phyloP scores from a whole-genome alignment of 2,888 invertebrate genomes.

The Toxonevra muliebris region DNA sequence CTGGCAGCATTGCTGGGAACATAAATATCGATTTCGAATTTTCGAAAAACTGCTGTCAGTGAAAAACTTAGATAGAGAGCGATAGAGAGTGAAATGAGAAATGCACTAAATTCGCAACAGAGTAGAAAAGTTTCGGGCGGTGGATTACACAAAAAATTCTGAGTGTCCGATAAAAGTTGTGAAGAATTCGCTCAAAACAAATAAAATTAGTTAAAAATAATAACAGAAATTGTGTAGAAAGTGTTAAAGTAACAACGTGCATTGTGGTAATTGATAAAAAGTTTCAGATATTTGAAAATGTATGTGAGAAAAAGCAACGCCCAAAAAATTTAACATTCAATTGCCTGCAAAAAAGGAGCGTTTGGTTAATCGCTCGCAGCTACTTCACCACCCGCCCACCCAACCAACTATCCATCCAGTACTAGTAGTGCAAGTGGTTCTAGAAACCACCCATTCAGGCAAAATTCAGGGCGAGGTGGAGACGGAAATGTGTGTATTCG shows the following conservation, averaged over 20 bases:
- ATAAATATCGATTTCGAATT: constrained; percentile 30
- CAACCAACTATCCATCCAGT: not conserved
- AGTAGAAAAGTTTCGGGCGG: constrained; percentile 42
- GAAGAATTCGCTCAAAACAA: constrained; percentile 26
- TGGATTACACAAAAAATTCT: constrained; percentile 39
- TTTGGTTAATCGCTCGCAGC: constrained; percentile 15
- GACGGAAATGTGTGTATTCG: constrained; percentile 35
- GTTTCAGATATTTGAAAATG: not conserved
- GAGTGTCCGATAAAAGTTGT: constrained; percentile 30
- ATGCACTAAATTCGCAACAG: constrained; percentile 8
- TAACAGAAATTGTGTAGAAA: constrained; percentile 25
- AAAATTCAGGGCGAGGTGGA: constrained; percentile 29
- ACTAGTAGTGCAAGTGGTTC: constrained; percentile 6
- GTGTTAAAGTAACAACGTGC: constrained; percentile 21
- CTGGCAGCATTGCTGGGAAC: constrained; percentile 17
- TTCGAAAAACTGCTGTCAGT: constrained; percentile 19
- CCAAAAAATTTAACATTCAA: not conserved
- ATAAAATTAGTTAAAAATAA: constrained; percentile 22
- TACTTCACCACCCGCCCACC: constrained; percentile 13
- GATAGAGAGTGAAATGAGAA: constrained; percentile 12
- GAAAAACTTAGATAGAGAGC: constrained; percentile 2
- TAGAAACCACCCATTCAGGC: not conserved
- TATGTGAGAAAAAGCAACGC: not conserved
- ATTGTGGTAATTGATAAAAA: constrained; percentile 32
- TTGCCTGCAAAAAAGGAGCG: not conserved